phyloP scores from a whole-genome alignment of 2,888 invertebrate genomes.

The Petrolisthes cinctipes region DNA sequence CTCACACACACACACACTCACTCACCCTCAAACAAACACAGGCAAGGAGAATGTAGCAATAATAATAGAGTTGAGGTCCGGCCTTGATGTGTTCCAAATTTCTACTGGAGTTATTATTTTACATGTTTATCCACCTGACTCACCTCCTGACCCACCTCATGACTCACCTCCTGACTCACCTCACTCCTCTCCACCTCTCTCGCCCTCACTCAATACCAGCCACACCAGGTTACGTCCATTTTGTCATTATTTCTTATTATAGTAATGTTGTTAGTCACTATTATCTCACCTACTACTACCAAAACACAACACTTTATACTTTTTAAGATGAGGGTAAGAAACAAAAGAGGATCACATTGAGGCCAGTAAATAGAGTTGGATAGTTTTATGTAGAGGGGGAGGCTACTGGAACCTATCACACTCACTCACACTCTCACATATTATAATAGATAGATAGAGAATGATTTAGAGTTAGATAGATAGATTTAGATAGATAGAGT shows the following conservation, averaged over 20 bases:
- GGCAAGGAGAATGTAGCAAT: not conserved
- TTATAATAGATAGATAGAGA: too few relatives aligned
- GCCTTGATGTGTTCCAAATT: conserved; percentile 37
- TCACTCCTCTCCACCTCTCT: not conserved
- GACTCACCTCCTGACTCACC: not conserved
- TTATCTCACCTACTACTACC: conserved; percentile 9
- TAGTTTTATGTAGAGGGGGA: too few relatives aligned
- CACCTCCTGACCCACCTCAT: not conserved
- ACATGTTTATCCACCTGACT: not conserved
- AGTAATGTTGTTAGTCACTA: conserved; percentile 34
- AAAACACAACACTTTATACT: conserved; percentile 36
- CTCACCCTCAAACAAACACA: not conserved
- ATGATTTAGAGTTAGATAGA: too few relatives aligned
- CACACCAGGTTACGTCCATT: not conserved
- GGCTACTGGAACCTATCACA: too few relatives aligned
- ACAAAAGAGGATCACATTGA: not conserved
- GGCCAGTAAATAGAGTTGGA: too few relatives aligned
- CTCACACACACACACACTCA: not conserved
- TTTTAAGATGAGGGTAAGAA: conserved; percentile 1
- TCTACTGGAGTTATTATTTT: not conserved
- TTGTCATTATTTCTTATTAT: conserved; percentile 17
- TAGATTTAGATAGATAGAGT: too few relatives aligned
- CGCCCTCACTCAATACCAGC: not conserved
- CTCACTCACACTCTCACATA: too few relatives aligned
- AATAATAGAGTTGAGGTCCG: conserved; percentile 15